phyloP scores from a whole-genome alignment of 2,797 vertebrate species.

The Anguilla megastoma region DNA sequence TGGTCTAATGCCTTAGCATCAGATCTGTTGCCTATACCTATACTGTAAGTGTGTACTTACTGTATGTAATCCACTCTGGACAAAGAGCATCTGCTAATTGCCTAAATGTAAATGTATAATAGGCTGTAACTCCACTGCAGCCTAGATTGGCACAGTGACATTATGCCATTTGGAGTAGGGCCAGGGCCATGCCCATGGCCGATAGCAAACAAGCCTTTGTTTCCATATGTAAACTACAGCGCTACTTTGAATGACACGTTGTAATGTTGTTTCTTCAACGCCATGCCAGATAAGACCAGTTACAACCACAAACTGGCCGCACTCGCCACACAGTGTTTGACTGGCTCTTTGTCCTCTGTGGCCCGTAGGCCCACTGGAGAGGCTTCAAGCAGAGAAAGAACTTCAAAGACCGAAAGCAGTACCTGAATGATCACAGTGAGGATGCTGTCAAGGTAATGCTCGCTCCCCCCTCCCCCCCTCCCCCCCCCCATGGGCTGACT shows the following conservation, averaged over 20 bases:
- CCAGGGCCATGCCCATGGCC: background rate
- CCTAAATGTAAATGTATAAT: background rate
- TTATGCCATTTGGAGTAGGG: background rate
- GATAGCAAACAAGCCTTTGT: background rate
- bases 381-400: constrained; percentile 89
- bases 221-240: constrained; percentile 5
- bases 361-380: constrained; percentile 86
- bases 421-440: constrained; percentile 77
- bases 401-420: constrained; percentile 81
- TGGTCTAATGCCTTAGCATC: background rate
- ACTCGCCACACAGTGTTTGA: background rate
- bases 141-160: background rate
- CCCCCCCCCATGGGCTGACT: background rate
- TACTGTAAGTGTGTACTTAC: background rate
- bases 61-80: background rate
- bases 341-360: background rate
- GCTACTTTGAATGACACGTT: background rate
- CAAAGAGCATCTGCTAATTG: background rate
- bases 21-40: background rate
- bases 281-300: background rate
- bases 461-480: no score
- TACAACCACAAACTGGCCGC: background rate
- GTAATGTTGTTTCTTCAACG: background rate
- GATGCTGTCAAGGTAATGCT: constrained; percentile 87
- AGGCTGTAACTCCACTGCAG: background rate